These are phyloP conservation scores for Diadophis punctatus DNA, from an alignment of 2,113 vertebrate species.

Conservation along the genomic window DNA sequence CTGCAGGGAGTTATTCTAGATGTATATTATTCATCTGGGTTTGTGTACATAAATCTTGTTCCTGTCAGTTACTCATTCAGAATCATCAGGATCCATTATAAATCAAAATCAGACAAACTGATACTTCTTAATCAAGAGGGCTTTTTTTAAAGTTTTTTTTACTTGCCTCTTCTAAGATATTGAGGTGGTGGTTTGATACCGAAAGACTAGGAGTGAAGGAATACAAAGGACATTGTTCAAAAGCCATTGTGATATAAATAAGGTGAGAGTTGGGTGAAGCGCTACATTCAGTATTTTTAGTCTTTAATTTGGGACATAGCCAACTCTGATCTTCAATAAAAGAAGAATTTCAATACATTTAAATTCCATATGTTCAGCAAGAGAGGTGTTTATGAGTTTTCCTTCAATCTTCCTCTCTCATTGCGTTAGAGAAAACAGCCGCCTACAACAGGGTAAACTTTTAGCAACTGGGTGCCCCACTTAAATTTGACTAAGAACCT, in stretches of 20 bases:
- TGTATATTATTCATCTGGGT: background rate
- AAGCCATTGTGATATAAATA: background rate
- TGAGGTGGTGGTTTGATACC: background rate
- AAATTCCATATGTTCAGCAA: background rate
- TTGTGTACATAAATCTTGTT: conserved; percentile 24
- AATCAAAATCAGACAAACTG: conserved; percentile 14
- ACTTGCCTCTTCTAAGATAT: background rate
- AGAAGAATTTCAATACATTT: background rate
- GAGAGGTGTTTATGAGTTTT: background rate
- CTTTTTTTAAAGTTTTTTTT: background rate
- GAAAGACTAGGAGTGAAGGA: background rate
- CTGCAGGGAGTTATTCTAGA: background rate
- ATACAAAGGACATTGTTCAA: background rate
- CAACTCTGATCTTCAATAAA: background rate
- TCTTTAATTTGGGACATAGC: background rate
- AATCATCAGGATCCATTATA: background rate
- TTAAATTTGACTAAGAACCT: background rate
- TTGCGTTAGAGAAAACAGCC: background rate
- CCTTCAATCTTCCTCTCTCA: background rate
- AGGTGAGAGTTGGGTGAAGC: background rate
- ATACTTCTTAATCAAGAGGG: background rate
- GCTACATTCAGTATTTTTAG: background rate
- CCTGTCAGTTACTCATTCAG: background rate
- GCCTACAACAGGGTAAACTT: background rate
- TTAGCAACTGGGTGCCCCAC: background rate